Percentiles rank a stretch among this genome's conserved stretches.
phyloP scores from a whole-genome alignment of 2,797 vertebrate genomes.

The Cyclopterus lumpus region DNA sequence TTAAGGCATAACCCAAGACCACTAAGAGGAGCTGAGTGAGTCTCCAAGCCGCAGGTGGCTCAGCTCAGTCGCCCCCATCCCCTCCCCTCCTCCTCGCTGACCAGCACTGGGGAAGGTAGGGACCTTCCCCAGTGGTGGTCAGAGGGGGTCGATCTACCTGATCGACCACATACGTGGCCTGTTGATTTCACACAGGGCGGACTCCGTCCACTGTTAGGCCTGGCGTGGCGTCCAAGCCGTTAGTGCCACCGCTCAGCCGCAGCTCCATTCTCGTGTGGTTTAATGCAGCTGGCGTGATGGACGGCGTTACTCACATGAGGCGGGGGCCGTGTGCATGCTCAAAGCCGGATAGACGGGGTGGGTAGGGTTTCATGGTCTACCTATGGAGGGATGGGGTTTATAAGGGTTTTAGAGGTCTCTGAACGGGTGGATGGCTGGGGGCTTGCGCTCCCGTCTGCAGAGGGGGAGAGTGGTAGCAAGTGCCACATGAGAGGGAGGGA shows the following conservation, averaged over 20 bases:
- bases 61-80: conserved; percentile 47
- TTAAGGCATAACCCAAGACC: conserved; percentile 78
- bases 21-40: conserved; percentile 75
- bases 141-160: conserved; percentile 70
- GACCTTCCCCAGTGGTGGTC: conserved; percentile 62
- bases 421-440: conserved; percentile 44
- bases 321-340: conserved; percentile 26
- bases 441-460: conserved; percentile 56
- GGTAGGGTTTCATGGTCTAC: conserved; percentile 49
- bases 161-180: conserved; percentile 78
- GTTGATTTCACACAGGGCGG: conserved; percentile 74
- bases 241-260: conserved; percentile 55
- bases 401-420: conserved; percentile 39
- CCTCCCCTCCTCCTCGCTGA: background rate
- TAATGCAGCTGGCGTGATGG: conserved; percentile 49
- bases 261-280: conserved; percentile 66
- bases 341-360: conserved; percentile 32
- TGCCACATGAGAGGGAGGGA: conserved; percentile 46
- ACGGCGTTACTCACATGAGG: conserved; percentile 53
- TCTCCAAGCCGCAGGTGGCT: conserved; percentile 80
- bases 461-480: conserved; percentile 47
- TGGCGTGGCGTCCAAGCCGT: conserved; percentile 56
- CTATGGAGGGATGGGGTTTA: conserved; percentile 32
- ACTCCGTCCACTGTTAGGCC: conserved; percentile 55
- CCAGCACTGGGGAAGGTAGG: too few relatives aligned